Percentiles rank a stretch among this genome's conserved stretches.
These are phyloP conservation scores for Dinoponera quadriceps DNA, from an alignment of 1,140 invertebrate species.

Conservation along the genomic window DNA sequence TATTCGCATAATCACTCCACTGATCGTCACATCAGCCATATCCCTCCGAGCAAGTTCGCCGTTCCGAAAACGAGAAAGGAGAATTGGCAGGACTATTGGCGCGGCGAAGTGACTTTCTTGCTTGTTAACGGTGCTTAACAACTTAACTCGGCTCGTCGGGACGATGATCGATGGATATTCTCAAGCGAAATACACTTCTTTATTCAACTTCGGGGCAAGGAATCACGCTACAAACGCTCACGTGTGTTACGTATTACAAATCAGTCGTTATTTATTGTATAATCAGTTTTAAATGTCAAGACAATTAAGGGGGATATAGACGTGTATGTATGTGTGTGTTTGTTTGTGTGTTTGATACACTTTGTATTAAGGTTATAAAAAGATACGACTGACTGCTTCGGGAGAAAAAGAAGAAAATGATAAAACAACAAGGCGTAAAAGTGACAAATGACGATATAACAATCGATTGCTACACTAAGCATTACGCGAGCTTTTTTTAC, in stretches of 20 bases:
- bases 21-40: slow-evolving; percentile 17
- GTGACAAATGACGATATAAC: slow-evolving; percentile 82
- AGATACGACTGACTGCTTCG: slow-evolving; percentile 77
- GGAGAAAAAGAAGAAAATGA: slow-evolving; percentile 68
- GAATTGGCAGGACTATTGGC: not conserved
- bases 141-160: not conserved
- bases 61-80: no score
- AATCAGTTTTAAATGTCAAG: slow-evolving; percentile 70
- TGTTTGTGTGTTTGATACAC: slow-evolving; percentile 54
- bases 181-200: not conserved
- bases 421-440: slow-evolving; percentile 82
- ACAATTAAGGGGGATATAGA: slow-evolving; percentile 71
- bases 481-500: slow-evolving; percentile 46
- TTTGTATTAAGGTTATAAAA: slow-evolving; percentile 75
- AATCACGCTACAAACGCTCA: not conserved
- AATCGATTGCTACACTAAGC: slow-evolving; percentile 78
- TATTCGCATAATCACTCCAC: not conserved
- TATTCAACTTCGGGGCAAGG: not conserved
- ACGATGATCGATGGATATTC: not conserved
- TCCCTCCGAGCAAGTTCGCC: not conserved
- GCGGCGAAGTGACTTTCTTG: not conserved
- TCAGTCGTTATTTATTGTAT: slow-evolving; percentile 75
- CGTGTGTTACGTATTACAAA: slow-evolving; percentile 69
- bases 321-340: slow-evolving; percentile 20
- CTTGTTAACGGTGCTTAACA: not conserved